These are phyloP conservation scores for Anastrepha obliqua DNA, from an alignment of 1,140 invertebrate genomes.

Conservation along the genomic window DNA sequence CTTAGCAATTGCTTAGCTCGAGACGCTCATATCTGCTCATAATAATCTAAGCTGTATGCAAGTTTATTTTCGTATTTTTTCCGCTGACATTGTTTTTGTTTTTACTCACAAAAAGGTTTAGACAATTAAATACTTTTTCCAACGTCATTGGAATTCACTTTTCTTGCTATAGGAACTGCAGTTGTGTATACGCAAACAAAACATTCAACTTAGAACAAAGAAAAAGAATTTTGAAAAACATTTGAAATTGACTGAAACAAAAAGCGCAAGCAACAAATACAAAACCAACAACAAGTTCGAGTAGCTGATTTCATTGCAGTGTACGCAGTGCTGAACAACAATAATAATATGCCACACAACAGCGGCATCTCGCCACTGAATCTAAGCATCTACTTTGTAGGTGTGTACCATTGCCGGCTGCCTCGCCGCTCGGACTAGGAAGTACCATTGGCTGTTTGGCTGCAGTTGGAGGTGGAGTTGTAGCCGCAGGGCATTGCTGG, in stretches of 20 bases:
- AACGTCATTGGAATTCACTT: too few relatives aligned
- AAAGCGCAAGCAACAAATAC: not conserved
- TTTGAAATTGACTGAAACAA: not conserved
- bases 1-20: not conserved
- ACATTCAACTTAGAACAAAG: not conserved
- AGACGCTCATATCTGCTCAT: slow-evolving; percentile 9
- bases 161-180: not conserved
- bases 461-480: not conserved
- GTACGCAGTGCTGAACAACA: not conserved
- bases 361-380: not conserved
- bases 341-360: not conserved
- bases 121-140: too few relatives aligned
- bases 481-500: not conserved
- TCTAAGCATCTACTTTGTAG: not conserved
- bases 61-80: not conserved
- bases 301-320: not conserved
- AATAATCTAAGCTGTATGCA: not conserved
- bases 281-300: not conserved
- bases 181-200: not conserved
- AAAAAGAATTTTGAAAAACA: not conserved
- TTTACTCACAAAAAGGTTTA: not conserved
- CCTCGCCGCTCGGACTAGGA: not conserved
- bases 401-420: not conserved
- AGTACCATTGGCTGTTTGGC: not conserved
- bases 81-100: not conserved